These are phyloP conservation scores for Bothrops alternatus DNA, from an alignment of 2,797 vertebrate species.

Conservation along the genomic window DNA sequence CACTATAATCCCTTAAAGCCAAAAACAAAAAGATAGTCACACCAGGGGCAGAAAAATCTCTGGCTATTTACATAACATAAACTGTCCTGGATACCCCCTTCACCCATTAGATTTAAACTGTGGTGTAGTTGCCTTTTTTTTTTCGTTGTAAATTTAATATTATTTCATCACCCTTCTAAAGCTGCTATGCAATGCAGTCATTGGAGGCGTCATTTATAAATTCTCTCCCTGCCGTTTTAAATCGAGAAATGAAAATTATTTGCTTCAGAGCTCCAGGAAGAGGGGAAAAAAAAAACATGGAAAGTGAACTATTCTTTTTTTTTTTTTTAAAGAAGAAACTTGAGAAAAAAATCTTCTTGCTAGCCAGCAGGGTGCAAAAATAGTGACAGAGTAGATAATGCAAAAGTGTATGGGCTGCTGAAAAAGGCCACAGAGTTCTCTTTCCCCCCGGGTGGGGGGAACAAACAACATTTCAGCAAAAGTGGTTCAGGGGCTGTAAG, in stretches of 20 bases:
- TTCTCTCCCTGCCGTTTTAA: not conserved
- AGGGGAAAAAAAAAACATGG: not conserved
- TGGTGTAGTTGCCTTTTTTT: not conserved
- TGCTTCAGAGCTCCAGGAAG: conserved; percentile 31
- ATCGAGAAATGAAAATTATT: conserved; percentile 15
- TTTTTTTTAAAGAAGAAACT: conserved; percentile 29
- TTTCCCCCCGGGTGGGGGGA: conserved; percentile 21
- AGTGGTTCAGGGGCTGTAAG: not conserved
- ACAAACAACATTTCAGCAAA: not conserved
- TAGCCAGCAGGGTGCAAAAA: conserved; percentile 41
- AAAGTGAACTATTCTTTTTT: conserved; percentile 30
- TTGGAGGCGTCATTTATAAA: conserved; percentile 33
- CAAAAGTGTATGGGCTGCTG: conserved; percentile 38
- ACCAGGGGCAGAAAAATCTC: not conserved
- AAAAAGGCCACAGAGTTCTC: conserved; percentile 27
- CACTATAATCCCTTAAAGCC: not conserved
- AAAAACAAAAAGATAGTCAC: not conserved
- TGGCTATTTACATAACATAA: not conserved
- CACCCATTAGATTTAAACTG: not conserved
- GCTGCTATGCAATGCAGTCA: not conserved
- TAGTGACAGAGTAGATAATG: conserved; percentile 44
- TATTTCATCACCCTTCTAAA: not conserved
- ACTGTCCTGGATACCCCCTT: not conserved
- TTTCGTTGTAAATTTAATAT: fast-evolving
- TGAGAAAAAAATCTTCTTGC: conserved; percentile 51